A percentile compares a stretch with the other conserved stretches of the same genome.
Conservation (phyloP, 2,797 vertebrate genomes). For the Heterohyrax brucei region DNA sequence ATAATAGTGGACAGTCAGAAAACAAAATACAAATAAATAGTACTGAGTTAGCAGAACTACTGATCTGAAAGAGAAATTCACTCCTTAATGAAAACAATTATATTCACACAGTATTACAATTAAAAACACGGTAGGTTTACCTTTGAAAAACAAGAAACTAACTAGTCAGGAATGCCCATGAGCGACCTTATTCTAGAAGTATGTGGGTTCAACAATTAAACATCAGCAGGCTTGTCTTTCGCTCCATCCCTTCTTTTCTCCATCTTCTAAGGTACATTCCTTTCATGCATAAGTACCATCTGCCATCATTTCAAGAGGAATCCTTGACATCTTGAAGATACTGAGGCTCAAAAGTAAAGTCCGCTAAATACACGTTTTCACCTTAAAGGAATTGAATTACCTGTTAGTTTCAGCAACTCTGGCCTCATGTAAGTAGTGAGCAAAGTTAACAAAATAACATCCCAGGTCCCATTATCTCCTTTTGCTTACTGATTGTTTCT, state of each 20-base stretch:
- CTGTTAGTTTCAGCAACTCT: neutral
- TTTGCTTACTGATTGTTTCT: neutral
- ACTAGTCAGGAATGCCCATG: neutral
- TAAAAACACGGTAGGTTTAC: neutral
- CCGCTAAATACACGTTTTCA: conserved; percentile 29
- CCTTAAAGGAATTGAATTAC: conserved; percentile 46
- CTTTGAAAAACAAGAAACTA: conserved; percentile 21
- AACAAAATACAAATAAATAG: neutral
- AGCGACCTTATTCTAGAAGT: neutral
- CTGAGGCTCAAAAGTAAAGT: neutral
- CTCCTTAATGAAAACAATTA: neutral
- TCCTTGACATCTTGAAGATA: neutral
- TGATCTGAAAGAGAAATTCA: conserved; percentile 37
- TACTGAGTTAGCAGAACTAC: neutral
- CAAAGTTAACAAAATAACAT: conserved; percentile 41
- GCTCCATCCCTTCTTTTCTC: neutral
- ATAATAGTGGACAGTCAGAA: neutral
- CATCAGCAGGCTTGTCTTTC: neutral
- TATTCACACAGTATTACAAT: neutral
- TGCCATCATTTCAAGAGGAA: conserved; percentile 51
- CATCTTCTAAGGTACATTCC: neutral
- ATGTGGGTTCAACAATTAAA: fast-evolving
- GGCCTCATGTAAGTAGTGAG: neutral
- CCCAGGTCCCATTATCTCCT: neutral
- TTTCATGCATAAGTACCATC: neutral